Evolutionary conservation across 2,888 invertebrate species (phyloP).

Genomic region (Caenorhabditis becei): DNA sequence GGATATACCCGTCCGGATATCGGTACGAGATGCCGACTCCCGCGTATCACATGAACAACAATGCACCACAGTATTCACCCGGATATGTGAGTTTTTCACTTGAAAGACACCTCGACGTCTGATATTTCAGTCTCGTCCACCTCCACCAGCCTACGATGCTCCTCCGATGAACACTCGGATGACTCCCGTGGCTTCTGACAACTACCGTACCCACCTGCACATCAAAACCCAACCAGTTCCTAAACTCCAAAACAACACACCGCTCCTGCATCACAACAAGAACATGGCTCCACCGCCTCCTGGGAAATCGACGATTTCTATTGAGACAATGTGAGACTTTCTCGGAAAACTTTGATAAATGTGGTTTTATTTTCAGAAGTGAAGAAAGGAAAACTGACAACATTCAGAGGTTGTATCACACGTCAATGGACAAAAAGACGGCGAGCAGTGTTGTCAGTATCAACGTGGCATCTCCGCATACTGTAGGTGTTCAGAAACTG

Average conservation of each 20-base stretch:
- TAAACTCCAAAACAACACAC: conserved; percentile 4
- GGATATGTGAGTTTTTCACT: conserved; percentile 41
- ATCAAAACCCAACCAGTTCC: conserved; percentile 48
- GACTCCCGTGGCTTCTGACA: conserved; percentile 56
- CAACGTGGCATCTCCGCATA: conserved; percentile 60
- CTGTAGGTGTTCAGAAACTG: conserved; percentile 24
- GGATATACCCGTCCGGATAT: conserved; percentile 53
- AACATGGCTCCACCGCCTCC: conserved; percentile 60
- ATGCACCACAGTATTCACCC: conserved; percentile 51
- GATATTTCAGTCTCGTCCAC: conserved; percentile 54
- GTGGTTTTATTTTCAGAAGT: conserved; percentile 22
- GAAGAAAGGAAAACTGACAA: conserved; percentile 56
- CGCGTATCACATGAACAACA: conserved; percentile 51
- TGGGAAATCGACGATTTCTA: conserved; percentile 50
- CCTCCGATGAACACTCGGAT: conserved; percentile 43
- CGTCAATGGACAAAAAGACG: conserved; percentile 56
- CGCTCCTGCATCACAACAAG: conserved; percentile 37
- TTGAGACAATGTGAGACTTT: conserved; percentile 51
- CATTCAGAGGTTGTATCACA: conserved; percentile 53
- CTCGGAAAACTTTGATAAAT: not conserved
- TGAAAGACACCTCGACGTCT: not conserved
- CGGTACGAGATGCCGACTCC: conserved; percentile 54
- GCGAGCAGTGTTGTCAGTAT: conserved; percentile 59
- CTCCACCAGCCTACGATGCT: conserved; percentile 62
- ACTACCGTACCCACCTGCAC: conserved; percentile 58